These are phyloP conservation scores for Atherinomorus stipes DNA, from an alignment of 2,113 vertebrate species.

Conservation along the genomic window DNA sequence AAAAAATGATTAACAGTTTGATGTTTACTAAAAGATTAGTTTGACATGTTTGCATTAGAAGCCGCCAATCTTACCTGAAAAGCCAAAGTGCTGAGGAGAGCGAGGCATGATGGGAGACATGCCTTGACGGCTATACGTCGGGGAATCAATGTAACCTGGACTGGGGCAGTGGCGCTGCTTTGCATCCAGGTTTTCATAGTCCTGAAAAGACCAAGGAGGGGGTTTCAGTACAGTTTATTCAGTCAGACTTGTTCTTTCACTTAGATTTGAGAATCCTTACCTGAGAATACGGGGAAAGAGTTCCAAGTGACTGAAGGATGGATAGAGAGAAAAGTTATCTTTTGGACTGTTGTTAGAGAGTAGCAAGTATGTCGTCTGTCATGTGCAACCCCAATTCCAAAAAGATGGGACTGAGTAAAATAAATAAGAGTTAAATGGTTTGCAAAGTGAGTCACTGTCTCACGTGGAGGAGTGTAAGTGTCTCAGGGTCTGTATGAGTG, in stretches of 20 bases:
- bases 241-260: constrained; percentile 26
- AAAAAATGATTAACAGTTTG: constrained; percentile 18
- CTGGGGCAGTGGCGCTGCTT: constrained; percentile 93
- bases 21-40: not conserved
- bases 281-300: constrained; percentile 96
- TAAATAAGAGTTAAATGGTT: too few species aligned
- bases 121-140: constrained; percentile 91
- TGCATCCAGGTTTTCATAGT: constrained; percentile 91
- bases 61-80: constrained; percentile 87
- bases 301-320: constrained; percentile 90
- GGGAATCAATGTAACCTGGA: constrained; percentile 95
- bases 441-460: too few species aligned
- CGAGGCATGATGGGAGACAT: constrained; percentile 93
- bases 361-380: not conserved
- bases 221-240: constrained; percentile 5
- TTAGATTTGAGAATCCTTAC: constrained; percentile 75
- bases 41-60: not conserved
- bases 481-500: too few species aligned
- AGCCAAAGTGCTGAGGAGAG: constrained; percentile 93
- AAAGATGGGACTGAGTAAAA: too few species aligned
- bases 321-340: constrained; percentile 43
- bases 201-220: constrained; percentile 75
- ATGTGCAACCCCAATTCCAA: not conserved
- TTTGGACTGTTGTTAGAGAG: not conserved
- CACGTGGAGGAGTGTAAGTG: too few species aligned